These are phyloP conservation scores for Macroramphosus scolopax DNA, from an alignment of 2,797 vertebrate genomes.

Conservation along the genomic window DNA sequence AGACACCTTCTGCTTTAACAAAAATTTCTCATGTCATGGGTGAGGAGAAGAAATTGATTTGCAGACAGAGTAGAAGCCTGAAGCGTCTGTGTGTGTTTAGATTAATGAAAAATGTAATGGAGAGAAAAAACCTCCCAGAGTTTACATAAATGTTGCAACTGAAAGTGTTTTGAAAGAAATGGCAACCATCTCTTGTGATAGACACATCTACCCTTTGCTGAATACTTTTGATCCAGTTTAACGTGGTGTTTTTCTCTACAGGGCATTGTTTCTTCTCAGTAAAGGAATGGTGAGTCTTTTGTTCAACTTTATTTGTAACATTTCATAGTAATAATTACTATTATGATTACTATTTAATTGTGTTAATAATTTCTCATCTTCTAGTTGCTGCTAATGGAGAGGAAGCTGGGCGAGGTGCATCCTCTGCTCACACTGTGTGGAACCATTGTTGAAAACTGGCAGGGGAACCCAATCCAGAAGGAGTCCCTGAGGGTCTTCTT, in stretches of 20 bases:
- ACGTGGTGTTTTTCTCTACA: constrained; percentile 61
- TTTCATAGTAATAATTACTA: not conserved
- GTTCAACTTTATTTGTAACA: not conserved
- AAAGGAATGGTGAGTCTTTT: constrained; percentile 92
- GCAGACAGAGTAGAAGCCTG: too few relatives aligned
- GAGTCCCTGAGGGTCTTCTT: constrained; percentile 96
- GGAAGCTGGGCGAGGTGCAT: constrained; percentile 96
- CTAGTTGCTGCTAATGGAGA: constrained; percentile 91
- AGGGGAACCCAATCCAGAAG: constrained; percentile 98
- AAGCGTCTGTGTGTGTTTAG: too few relatives aligned
- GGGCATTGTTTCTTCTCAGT: constrained; percentile 92
- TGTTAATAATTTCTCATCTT: not conserved
- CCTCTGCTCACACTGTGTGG: constrained; percentile 94
- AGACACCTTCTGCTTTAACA: too few relatives aligned
- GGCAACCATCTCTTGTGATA: too few relatives aligned
- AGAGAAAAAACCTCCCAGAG: too few relatives aligned
- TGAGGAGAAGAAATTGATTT: too few relatives aligned
- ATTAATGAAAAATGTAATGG: too few relatives aligned
- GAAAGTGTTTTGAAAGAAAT: too few relatives aligned
- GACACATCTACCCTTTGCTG: not conserved
- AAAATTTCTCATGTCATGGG: too few relatives aligned
- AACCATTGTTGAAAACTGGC: constrained; percentile 98
- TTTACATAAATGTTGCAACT: too few relatives aligned
- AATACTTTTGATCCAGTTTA: constrained; percentile 7
- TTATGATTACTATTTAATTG: too few relatives aligned